Conservation (phyloP, 2,888 invertebrate species). For the Acanthococcus lagerstroemiae region DNA sequence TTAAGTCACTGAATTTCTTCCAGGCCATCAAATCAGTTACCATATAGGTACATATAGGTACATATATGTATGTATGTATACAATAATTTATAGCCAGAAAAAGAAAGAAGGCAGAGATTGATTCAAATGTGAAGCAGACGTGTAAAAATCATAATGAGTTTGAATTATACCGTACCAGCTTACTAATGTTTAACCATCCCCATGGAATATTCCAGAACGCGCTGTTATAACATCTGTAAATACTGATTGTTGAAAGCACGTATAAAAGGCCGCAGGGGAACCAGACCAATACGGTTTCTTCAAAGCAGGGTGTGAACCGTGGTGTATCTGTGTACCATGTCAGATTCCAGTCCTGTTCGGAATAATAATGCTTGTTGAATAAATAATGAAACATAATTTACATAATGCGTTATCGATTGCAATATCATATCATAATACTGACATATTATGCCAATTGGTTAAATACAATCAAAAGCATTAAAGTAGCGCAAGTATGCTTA, state of each 20-base stretch:
- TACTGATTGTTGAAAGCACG: constrained; percentile 62
- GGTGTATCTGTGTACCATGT: constrained; percentile 77
- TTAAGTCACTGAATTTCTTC: too few species aligned
- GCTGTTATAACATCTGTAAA: constrained; percentile 63
- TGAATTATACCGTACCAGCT: constrained; percentile 46
- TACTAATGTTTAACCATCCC: constrained; percentile 60
- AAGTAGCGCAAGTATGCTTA: too few species aligned
- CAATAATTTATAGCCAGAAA: too few species aligned
- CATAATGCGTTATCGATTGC: neutral
- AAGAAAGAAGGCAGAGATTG: too few species aligned
- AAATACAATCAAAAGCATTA: too few species aligned
- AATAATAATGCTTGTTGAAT: neutral
- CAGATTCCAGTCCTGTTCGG: constrained; percentile 59
- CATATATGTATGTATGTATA: too few species aligned
- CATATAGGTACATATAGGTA: too few species aligned
- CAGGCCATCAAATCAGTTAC: too few species aligned
- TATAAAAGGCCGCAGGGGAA: constrained; percentile 75
- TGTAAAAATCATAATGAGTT: too few species aligned
- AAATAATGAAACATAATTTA: neutral
- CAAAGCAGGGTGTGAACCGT: constrained; percentile 81
- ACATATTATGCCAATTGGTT: too few species aligned
- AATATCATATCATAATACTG: too few species aligned
- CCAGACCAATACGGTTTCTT: constrained; percentile 84
- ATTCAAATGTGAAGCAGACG: too few species aligned
- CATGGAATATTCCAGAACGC: constrained; percentile 64